Conservation (phyloP, 2,797 vertebrate genomes). For the Paedocypris micromegethes region DNA sequence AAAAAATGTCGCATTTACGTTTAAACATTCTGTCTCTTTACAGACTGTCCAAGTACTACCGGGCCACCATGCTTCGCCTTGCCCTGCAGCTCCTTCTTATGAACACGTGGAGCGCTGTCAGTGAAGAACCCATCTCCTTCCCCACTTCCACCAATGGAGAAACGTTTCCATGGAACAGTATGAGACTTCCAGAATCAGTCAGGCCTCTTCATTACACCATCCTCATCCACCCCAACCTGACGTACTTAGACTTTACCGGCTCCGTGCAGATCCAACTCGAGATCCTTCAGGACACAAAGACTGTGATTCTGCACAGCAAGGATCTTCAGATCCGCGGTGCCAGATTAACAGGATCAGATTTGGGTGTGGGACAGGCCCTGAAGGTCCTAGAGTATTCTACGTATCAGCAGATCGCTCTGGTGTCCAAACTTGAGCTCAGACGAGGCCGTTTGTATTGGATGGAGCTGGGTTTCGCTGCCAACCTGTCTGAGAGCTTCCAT, state of each 20-base stretch:
- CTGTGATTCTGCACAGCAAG: constrained; percentile 77
- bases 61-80: constrained; percentile 50
- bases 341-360: constrained; percentile 54
- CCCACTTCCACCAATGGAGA: constrained; percentile 59
- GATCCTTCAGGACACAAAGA: constrained; percentile 62
- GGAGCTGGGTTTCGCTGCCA: constrained; percentile 70
- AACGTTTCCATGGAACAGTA: constrained; percentile 77
- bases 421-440: constrained; percentile 60
- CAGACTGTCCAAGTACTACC: not conserved
- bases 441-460: constrained; percentile 68
- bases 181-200: constrained; percentile 74
- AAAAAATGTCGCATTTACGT: too few species aligned
- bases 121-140: constrained; percentile 43
- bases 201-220: constrained; percentile 77
- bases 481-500: constrained; percentile 77
- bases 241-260: constrained; percentile 73
- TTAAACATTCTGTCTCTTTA: not conserved
- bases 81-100: constrained; percentile 41
- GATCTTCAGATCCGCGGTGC: constrained; percentile 65
- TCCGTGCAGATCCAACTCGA: constrained; percentile 67
- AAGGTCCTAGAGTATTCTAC: constrained; percentile 67
- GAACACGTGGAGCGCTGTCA: constrained; percentile 51
- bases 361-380: constrained; percentile 41
- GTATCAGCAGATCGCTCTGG: constrained; percentile 78
- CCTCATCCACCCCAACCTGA: constrained; percentile 83